phyloP scores from a whole-genome alignment of 2,888 invertebrate genomes.

The Ophonus ardosiacus region DNA sequence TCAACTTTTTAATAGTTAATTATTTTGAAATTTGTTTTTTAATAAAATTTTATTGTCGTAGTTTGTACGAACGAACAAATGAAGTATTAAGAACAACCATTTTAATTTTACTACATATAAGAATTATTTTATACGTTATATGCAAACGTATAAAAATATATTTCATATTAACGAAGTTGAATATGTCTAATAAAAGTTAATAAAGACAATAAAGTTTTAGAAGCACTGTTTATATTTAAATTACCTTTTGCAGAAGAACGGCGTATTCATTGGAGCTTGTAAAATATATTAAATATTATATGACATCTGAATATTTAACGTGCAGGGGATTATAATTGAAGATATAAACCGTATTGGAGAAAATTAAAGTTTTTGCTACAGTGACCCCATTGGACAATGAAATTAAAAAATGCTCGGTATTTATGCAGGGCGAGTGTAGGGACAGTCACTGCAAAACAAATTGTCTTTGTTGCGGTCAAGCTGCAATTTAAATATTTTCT shows the following conservation, averaged over 20 bases:
- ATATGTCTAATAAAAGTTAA: neutral
- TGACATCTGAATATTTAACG: conserved; percentile 51
- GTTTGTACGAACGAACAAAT: no score
- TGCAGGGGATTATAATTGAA: conserved; percentile 44
- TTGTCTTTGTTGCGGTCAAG: conserved; percentile 1
- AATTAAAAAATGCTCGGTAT: conserved; percentile 11
- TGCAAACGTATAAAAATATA: no score
- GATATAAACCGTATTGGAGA: conserved; percentile 22
- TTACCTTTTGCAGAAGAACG: neutral
- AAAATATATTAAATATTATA: conserved; percentile 51
- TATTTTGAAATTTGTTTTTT: no score
- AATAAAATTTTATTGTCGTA: no score
- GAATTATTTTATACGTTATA: no score
- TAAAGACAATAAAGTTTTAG: conserved; percentile 31
- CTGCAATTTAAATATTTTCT: neutral
- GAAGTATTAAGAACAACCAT: no score
- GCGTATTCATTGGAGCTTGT: conserved; percentile 8
- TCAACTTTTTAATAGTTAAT: no score
- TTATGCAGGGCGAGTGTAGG: neutral
- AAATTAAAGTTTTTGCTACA: conserved; percentile 25
- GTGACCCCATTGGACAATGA: neutral
- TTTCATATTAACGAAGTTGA: neutral
- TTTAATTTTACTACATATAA: no score
- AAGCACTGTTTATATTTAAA: conserved; percentile 27
- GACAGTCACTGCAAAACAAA: neutral